A percentile compares a stretch with the other conserved stretches of the same genome.
phyloP scores from a whole-genome alignment of 2,797 vertebrate genomes.

The Anas capensis region DNA sequence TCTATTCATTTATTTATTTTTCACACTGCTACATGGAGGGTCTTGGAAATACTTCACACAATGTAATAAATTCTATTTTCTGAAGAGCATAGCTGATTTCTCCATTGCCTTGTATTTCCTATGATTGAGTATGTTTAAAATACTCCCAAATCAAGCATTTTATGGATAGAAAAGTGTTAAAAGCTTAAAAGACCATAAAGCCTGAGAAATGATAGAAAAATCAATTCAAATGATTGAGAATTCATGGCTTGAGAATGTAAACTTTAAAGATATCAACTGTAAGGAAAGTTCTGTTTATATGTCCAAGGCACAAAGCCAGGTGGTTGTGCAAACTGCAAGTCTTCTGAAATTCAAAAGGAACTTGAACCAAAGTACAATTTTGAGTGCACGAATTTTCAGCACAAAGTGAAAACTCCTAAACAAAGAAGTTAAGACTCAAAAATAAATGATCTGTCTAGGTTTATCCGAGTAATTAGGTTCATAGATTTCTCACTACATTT shows the following conservation, averaged over 20 bases:
- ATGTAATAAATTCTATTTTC: not conserved
- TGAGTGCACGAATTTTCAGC: not conserved
- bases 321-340: accelerated
- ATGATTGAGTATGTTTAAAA: not conserved
- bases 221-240: not conserved
- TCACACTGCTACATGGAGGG: not conserved
- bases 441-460: slow-evolving; percentile 4
- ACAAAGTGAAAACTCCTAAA: not conserved
- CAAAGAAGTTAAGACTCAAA: not conserved
- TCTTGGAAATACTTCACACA: not conserved
- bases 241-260: not conserved
- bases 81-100: not conserved
- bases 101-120: not conserved
- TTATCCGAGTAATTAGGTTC: slow-evolving; percentile 42
- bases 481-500: slow-evolving; percentile 35
- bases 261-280: not conserved
- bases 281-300: not conserved
- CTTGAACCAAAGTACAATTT: not conserved
- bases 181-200: not conserved
- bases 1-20: not conserved
- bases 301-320: not conserved
- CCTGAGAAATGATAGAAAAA: not conserved
- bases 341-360: not conserved
- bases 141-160: not conserved
- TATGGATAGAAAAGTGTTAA: not conserved